Conservation (phyloP, 2,113 vertebrate species). For the Pardalotus punctatus region DNA sequence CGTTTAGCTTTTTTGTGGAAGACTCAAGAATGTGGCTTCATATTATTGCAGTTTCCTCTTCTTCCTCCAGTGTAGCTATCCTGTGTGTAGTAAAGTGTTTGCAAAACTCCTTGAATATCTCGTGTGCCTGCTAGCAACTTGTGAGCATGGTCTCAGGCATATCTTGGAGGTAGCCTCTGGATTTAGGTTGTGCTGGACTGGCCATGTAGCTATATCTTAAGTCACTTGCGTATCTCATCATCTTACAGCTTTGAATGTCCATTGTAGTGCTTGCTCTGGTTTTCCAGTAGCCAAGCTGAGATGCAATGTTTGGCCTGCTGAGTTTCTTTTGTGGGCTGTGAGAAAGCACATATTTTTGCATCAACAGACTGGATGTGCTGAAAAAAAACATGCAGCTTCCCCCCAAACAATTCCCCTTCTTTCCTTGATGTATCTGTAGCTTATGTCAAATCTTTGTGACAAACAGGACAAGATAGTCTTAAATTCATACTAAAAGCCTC, state of each 20-base stretch:
- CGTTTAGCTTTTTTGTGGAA: not conserved
- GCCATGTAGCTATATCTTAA: not conserved
- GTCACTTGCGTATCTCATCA: not conserved
- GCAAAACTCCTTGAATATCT: not conserved
- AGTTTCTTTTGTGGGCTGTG: not conserved
- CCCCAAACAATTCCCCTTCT: not conserved
- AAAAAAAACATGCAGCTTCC: not conserved
- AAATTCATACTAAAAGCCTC: constrained; percentile 26
- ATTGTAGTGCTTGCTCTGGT: not conserved
- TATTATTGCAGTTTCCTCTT: not conserved
- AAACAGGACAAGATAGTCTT: constrained; percentile 18
- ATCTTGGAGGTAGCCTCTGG: not conserved
- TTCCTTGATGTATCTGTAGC: not conserved
- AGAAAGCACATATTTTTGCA: not conserved
- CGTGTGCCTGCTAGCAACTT: not conserved
- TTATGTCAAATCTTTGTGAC: not conserved
- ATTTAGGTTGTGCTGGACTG: not conserved
- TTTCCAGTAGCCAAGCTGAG: not conserved
- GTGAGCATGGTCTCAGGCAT: rapidly evolving
- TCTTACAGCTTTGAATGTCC: not conserved
- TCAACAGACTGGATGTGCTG: not conserved
- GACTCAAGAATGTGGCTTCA: not conserved
- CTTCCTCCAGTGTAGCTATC: not conserved
- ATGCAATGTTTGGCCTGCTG: not conserved
- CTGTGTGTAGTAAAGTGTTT: not conserved